Evolutionary conservation across 2,797 vertebrate genomes (phyloP).

Genomic region (Phalloptychus januarius): DNA sequence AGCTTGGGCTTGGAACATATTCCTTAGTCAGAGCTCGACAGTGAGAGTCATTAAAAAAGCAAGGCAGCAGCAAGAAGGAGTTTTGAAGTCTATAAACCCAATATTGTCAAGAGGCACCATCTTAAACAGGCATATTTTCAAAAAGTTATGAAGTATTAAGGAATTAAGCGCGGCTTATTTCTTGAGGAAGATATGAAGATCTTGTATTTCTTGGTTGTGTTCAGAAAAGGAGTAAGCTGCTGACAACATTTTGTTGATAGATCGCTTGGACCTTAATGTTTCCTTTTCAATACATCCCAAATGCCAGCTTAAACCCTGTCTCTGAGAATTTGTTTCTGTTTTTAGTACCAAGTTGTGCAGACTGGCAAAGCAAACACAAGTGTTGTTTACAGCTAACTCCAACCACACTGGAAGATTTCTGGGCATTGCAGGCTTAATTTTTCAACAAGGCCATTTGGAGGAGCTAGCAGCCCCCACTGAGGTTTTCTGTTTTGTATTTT

Average conservation of each 20-base stretch:
- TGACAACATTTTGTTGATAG: not conserved
- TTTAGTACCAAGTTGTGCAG: not conserved
- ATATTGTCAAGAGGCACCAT: not conserved
- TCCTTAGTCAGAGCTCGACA: not conserved
- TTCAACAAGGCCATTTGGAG: conserved; percentile 2
- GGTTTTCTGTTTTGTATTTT: not conserved
- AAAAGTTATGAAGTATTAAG: not conserved
- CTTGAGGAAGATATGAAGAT: not conserved
- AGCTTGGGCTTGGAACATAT: not conserved
- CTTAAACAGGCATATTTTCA: not conserved
- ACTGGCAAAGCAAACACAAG: not conserved
- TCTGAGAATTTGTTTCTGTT: not conserved
- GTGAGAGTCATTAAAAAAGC: not conserved
- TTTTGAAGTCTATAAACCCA: not conserved
- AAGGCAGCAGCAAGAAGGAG: not conserved
- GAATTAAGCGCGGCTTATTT: not conserved
- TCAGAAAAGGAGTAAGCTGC: not conserved
- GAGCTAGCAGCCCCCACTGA: not conserved
- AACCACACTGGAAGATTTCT: not conserved
- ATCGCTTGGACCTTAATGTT: not conserved
- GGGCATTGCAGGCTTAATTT: not conserved
- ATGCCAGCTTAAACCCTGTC: not conserved
- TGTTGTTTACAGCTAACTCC: not conserved
- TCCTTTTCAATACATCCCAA: not conserved
- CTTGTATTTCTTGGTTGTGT: not conserved